Evolutionary conservation across 2,888 invertebrate genomes (phyloP).

Genomic region (Drosophila diplacantha): DNA sequence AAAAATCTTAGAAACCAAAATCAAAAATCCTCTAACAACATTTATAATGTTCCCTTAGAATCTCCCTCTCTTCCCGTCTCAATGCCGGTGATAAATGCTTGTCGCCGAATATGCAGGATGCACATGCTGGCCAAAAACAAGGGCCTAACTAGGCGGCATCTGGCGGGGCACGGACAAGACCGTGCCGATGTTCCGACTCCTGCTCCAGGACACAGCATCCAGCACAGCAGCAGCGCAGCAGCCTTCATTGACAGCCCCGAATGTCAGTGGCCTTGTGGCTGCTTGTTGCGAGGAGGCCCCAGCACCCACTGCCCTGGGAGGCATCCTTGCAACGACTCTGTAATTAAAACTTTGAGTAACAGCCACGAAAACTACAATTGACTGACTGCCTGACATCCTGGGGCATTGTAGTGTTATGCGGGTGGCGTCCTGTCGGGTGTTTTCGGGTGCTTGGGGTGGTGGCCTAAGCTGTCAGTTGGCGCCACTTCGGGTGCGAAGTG

Average conservation of each 20-base stretch:
- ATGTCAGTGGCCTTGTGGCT: conserved; percentile 54
- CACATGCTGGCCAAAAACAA: conserved; percentile 37
- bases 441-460: conserved; percentile 23
- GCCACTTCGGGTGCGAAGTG: conserved; percentile 59
- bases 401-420: conserved; percentile 24
- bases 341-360: conserved; percentile 77
- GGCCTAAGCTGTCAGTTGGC: conserved; percentile 53
- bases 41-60: neutral
- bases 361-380: conserved; percentile 68
- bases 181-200: conserved; percentile 1
- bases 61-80: neutral
- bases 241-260: conserved; percentile 40
- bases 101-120: conserved; percentile 54
- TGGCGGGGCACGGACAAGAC: conserved; percentile 16
- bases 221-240: conserved; percentile 4
- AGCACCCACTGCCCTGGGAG: conserved; percentile 2
- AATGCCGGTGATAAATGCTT: conserved; percentile 59
- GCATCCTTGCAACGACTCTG: conserved; percentile 59
- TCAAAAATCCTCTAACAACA: no score
- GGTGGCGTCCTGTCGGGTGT: neutral
- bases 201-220: neutral
- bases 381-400: conserved; percentile 54
- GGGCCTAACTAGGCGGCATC: conserved; percentile 12
- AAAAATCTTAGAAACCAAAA: neutral
- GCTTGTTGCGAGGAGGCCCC: conserved; percentile 10